Conservation (phyloP, 2,888 invertebrate species). For the Oxyscelio sp. region DNA sequence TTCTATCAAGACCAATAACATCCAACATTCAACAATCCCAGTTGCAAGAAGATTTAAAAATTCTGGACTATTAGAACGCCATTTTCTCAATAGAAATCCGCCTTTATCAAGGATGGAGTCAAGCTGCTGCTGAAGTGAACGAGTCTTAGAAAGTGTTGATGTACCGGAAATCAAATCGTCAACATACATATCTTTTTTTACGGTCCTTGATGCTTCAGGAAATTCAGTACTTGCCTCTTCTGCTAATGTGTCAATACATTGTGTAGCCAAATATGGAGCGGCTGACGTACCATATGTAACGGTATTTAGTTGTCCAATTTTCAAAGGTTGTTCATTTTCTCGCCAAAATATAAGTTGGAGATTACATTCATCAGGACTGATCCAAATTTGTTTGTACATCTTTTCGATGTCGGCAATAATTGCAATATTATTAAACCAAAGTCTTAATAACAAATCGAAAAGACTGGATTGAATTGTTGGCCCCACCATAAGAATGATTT, state of each 20-base stretch:
- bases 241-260: neutral
- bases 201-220: neutral
- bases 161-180: neutral
- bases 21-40: no score
- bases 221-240: neutral
- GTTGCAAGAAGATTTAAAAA: neutral
- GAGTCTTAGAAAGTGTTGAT: neutral
- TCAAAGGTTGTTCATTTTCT: neutral
- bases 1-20: neutral
- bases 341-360: constrained; percentile 2
- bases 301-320: constrained; percentile 6
- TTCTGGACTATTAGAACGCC: neutral
- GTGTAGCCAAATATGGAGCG: neutral
- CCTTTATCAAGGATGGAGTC: neutral
- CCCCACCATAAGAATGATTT: neutral
- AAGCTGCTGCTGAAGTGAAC: neutral
- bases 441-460: neutral
- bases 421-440: neutral
- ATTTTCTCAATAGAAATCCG: constrained; percentile 22
- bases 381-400: constrained; percentile 8
- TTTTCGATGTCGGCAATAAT: no score
- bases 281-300: neutral
- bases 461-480: constrained; percentile 6
- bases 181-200: neutral
- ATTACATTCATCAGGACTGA: neutral